phyloP scores from a whole-genome alignment of 2,113 vertebrate genomes.

The Candoia aspera region DNA sequence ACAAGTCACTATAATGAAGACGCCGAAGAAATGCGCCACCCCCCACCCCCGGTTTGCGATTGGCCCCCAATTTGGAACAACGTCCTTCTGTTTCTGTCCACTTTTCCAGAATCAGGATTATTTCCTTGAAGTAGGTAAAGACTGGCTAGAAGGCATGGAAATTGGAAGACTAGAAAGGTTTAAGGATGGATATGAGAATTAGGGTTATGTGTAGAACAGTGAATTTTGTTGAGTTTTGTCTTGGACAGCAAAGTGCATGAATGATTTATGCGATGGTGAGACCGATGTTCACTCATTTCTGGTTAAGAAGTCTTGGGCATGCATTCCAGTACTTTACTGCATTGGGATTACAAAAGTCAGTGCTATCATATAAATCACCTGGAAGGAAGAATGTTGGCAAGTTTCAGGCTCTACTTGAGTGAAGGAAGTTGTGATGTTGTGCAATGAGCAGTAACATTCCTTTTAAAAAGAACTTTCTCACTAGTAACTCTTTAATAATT shows the following conservation, averaged over 20 bases:
- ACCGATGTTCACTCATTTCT: neutral
- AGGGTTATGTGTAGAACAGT: neutral
- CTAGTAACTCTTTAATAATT: neutral
- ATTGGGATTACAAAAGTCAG: rapidly evolving
- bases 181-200: neutral
- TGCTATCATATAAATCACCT: neutral
- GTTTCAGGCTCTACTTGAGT: conserved; percentile 5
- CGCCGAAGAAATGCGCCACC: neutral
- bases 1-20: neutral
- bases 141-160: neutral
- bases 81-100: neutral
- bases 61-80: neutral
- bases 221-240: neutral
- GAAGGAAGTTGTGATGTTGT: neutral
- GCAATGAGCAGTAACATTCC: neutral
- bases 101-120: neutral
- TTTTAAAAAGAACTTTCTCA: neutral
- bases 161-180: neutral
- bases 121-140: neutral
- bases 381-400: neutral
- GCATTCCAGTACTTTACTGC: neutral
- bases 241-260: neutral
- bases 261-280: neutral
- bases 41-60: too few relatives aligned
- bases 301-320: neutral